Evolutionary conservation across 2,113 vertebrate genomes (phyloP), one percentile per base, ranked within the genome.

Genomic region (Clarias gariepinus): DNA sequence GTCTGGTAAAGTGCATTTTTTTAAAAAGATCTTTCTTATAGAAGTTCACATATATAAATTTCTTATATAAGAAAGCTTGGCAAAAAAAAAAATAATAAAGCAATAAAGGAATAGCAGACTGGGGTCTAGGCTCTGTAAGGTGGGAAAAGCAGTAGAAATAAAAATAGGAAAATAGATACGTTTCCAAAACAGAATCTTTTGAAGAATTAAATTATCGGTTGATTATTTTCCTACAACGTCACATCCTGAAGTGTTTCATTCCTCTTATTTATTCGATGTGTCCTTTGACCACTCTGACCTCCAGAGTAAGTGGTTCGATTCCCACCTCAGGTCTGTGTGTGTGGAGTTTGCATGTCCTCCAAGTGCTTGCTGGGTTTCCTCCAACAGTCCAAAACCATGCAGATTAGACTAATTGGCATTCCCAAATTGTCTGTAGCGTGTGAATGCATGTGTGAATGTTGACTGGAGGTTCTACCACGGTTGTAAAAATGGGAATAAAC

Each of bases 201-300:
- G 41, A 47, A 47, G 47, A 47, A 47, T 47, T 2, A 36, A 36
- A 36, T 36, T 36, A 36, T 36, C 33, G 3, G 33, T 33, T 71
- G 68, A 73, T 73, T 41, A 73, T 73, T 73, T 36, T 10, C 30
- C 33, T 41, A 73, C 11, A 41, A 21, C 66, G 33, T 28, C 28
- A 33, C 66, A 69, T 69, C 13, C 66, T 69, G 16, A 33, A 69
- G 16, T 18, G 68, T 86, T 86, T 76, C 25, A 94, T 92, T 90
- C 90, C 91, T 91, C 88, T 91, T 87, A 81, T 47, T 6, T 47
- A 47, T 47, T 47, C 47, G 7, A 47, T 47, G 47, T 47, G 47
- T 47, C 47, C 47, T 47, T 47, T 47, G 47, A 47, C 6, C 47
- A 47, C 47, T 8, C 8, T 47, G 47, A 47, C 41, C 41, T 47